phyloP scores from a whole-genome alignment of 2,113 vertebrate species.

The Antechinus stuartii region DNA sequence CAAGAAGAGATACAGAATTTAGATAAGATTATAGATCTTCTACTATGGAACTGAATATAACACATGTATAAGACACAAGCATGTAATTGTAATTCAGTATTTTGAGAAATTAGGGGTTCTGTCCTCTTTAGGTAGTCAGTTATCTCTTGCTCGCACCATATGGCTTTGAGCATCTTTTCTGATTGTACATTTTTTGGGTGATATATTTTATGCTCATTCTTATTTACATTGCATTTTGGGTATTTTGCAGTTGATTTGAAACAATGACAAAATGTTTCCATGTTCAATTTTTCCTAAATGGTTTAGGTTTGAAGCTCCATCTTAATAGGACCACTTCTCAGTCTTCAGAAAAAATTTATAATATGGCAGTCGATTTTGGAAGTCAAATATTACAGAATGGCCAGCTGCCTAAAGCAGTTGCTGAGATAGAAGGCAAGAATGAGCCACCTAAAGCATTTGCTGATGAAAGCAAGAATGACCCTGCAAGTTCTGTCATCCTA shows the following conservation, averaged over 20 bases:
- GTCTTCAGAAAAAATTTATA: slow-evolving; percentile 41
- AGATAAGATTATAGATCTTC: neutral
- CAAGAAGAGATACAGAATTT: neutral
- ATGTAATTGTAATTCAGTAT: neutral
- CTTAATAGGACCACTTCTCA: slow-evolving; percentile 46
- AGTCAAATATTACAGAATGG: accelerated
- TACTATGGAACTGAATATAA: neutral
- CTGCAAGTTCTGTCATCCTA: slow-evolving; percentile 43
- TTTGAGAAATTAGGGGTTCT: neutral
- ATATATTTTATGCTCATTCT: neutral
- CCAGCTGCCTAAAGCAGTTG: neutral
- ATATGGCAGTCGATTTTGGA: neutral
- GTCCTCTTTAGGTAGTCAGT: neutral
- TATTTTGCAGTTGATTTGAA: neutral
- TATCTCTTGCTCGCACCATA: neutral
- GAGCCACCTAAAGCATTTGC: neutral
- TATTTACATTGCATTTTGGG: neutral
- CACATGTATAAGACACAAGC: too few relatives aligned
- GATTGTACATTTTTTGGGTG: neutral
- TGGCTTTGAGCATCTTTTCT: neutral
- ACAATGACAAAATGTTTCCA: neutral
- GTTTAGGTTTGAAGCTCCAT: slow-evolving; percentile 68
- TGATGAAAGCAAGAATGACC: neutral
- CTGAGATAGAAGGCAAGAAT: neutral
- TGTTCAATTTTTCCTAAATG: slow-evolving; percentile 27